Conservation (phyloP, 2,113 vertebrate species). For the Poeciliopsis occidentalis region DNA sequence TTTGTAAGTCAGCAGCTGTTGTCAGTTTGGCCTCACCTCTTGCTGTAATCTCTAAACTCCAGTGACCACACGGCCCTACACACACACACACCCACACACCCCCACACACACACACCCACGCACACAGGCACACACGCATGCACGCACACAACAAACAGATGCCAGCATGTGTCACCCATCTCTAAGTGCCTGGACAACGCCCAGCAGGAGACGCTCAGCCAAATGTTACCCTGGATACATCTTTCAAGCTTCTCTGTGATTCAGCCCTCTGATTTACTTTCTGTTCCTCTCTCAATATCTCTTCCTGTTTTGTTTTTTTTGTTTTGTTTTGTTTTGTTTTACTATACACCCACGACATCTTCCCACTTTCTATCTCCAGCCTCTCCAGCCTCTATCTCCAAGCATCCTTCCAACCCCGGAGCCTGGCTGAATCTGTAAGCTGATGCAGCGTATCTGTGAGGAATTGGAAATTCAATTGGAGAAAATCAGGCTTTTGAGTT, state of each 20-base stretch:
- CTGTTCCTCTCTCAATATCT: slow-evolving; percentile 17
- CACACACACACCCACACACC: slow-evolving; percentile 10
- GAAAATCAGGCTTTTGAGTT: slow-evolving; percentile 70
- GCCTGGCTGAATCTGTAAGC: slow-evolving; percentile 41
- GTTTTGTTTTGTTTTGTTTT: neutral
- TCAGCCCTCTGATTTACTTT: slow-evolving; percentile 47
- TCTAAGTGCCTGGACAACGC: slow-evolving; percentile 63
- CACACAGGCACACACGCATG: slow-evolving; percentile 20
- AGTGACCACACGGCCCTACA: slow-evolving; percentile 53
- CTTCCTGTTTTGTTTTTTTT: neutral
- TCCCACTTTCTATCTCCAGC: slow-evolving; percentile 7
- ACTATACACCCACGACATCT: neutral
- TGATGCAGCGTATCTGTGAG: slow-evolving; percentile 72
- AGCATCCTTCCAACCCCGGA: slow-evolving; percentile 20
- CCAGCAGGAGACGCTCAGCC: slow-evolving; percentile 58
- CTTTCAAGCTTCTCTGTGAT: slow-evolving; percentile 49
- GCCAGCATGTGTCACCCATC: slow-evolving; percentile 66
- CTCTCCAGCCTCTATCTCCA: slow-evolving; percentile 10
- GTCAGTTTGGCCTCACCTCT: slow-evolving; percentile 70
- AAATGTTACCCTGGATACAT: slow-evolving; percentile 67
- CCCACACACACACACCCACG: neutral
- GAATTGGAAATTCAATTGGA: slow-evolving; percentile 73
- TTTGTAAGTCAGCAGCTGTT: slow-evolving; percentile 70
- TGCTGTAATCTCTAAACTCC: slow-evolving; percentile 68
- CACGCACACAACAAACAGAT: slow-evolving; percentile 56